These are phyloP conservation scores for Myrmecophaga tridactyla DNA, from an alignment of 2,113 vertebrate species.

Conservation along the genomic window DNA sequence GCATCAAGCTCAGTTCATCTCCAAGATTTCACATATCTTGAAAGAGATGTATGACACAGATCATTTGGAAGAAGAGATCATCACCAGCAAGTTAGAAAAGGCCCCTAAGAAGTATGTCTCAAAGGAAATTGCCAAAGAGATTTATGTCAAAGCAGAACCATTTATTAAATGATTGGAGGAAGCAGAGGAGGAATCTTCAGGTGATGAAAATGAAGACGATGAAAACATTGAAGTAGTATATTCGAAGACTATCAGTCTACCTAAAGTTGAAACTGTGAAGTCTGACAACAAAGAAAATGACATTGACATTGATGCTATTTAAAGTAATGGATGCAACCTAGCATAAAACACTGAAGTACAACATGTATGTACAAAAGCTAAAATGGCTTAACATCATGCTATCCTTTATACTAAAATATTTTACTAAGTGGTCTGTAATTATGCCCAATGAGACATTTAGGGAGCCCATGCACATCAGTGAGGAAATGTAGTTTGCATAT, in stretches of 20 bases:
- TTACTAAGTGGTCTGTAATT: constrained; percentile 86
- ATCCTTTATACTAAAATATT: constrained; percentile 83
- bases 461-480: constrained; percentile 81
- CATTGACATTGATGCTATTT: constrained; percentile 99
- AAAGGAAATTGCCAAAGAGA: constrained; percentile 99
- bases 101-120: constrained; percentile 98
- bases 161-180: constrained; percentile 99
- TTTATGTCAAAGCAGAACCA: constrained; percentile 95
- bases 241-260: constrained; percentile 92
- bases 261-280: constrained; percentile 97
- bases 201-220: constrained; percentile 92
- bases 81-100: constrained; percentile 99
- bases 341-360: constrained; percentile 85
- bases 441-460: constrained; percentile 81
- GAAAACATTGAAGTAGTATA: constrained; percentile 98
- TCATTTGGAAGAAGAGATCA: too few relatives aligned
- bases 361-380: constrained; percentile 84
- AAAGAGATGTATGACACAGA: constrained; percentile 98
- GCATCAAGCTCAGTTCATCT: constrained; percentile 93
- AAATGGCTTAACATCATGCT: constrained; percentile 85
- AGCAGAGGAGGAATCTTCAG: constrained; percentile 97
- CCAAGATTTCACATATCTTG: constrained; percentile 94
- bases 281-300: too few relatives aligned
- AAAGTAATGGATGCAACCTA: constrained; percentile 78
- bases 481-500: constrained; percentile 85